Evolutionary conservation across 2,888 invertebrate genomes (phyloP), one percentile per base, ranked within the genome.

Genomic region (Cephus pulcher): DNA sequence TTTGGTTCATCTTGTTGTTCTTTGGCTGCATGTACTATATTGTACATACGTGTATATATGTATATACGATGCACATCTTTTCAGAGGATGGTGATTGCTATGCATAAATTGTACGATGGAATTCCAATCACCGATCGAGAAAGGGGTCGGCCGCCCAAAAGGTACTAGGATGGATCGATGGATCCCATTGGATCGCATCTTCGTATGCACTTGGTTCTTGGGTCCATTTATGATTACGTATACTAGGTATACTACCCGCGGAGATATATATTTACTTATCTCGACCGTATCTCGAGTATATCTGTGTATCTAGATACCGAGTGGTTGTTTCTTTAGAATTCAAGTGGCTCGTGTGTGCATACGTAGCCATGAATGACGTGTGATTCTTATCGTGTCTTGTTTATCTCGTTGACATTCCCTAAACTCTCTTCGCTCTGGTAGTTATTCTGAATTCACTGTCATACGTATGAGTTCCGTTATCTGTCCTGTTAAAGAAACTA

Each of bases 21-120:
- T 56, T 56, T 23, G 23, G 56, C 23, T 56, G 56, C 23, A 2
- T 23, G 15, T 56, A 40, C 40, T 40, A 15, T 40, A 40, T 15
- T 0, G 1, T 23, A 9, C 2, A 56, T 56, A 23, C 23, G 23
- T 23, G 9, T 70, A n/a, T 70, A 70, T 70, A 70, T n/a, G n/a
- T 69, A 69, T 69, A 69, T 69, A n/a, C 1, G 70, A 23, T 33
- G 70, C 70, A 32, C 71, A 34, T 56, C 56, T 56, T 56, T 23
- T 56, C 32, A 23, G 32, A 33, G 71, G 32, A 34, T 34, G 71
- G 75, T 78, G 78, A 78, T 78, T 78, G 78, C 78, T 75, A 75
- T 76, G 78, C 75, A 78, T 78, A 76, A 78, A 78, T 78, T 78
- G 78, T 75, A 76, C 73, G 78, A 78, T 76, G 78, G 78, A 78